Evolutionary conservation across 2,888 invertebrate genomes (phyloP), one percentile per base, ranked within the genome.

Genomic region (Marronus borbonicus): DNA sequence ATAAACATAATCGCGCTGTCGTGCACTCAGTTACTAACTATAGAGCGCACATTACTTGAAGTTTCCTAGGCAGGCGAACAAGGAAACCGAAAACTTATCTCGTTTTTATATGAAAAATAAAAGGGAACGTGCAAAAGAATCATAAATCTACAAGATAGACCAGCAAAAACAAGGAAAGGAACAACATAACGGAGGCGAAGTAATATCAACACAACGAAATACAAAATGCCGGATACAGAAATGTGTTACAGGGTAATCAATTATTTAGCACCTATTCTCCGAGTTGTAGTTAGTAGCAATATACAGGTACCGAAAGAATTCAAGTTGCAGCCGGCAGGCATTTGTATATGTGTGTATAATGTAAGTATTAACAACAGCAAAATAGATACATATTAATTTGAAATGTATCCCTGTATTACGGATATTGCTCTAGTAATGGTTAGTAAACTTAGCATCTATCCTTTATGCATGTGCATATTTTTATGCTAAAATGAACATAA

Each of bases 231-330:
- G 79, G 80, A 79, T 80, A 76, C 82, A 79, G 81, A 82, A 84
- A 83, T 84, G 84, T 82, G 83, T 82, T 84, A 82, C 82, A 69
- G 68, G 76, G 82, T 83, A 80, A 84, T 84, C 83, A 84, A 83
- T 84, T 84, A 84, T 84, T 84, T 84, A 83, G 83, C 80, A 80
- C 77, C 81, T 76, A 82, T 83, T 83, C 81, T 81, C 80, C 66
- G 76, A 78, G 79, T 80, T 79, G 82, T 60, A 79, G 83, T 81
- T 83, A 83, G 79, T 81, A 78, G 81, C 81, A 79, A 81, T 83
- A 81, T 83, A 82, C 82, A 82, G 44, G 12, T 44, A 12, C 2
- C 10, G 12, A 44, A 44, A 44, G 44, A 44, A 44, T 44, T 12
- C 44, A 8, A 36, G 1, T 44, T 8, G 7, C 44, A 12, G 44